These are phyloP conservation scores for Saccostrea echinata DNA, from an alignment of 1,140 invertebrate genomes.

Conservation along the genomic window DNA sequence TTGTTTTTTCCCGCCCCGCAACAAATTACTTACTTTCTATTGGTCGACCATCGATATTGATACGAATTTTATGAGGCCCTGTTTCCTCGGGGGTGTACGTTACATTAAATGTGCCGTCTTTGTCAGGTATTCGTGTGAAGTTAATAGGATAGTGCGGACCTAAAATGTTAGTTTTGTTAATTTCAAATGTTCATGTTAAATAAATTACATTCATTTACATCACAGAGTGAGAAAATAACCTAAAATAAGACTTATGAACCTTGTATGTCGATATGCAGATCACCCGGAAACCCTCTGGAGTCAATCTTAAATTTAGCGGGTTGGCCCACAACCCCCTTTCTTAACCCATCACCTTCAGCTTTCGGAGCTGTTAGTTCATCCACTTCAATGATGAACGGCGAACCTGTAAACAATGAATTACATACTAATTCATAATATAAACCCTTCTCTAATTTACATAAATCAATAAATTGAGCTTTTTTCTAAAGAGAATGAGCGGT, in stretches of 20 bases:
- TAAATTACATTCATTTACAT: neutral
- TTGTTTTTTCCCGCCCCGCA: neutral
- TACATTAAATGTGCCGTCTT: constrained; percentile 83
- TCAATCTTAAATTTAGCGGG: constrained; percentile 80
- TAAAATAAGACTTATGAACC: constrained; percentile 63
- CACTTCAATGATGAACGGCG: constrained; percentile 75
- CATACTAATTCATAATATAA: too few species aligned
- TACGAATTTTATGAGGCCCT: constrained; percentile 86
- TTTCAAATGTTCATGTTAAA: neutral
- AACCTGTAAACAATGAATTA: constrained; percentile 63
- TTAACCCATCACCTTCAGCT: constrained; percentile 76
- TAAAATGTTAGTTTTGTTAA: constrained; percentile 53
- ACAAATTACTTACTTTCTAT: constrained; percentile 70
- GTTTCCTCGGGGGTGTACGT: constrained; percentile 86
- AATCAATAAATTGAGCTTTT: too few species aligned
- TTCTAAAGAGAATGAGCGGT: too few species aligned
- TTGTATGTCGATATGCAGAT: constrained; percentile 73
- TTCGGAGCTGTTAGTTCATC: constrained; percentile 70
- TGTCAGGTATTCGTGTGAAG: constrained; percentile 81
- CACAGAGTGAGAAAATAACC: neutral
- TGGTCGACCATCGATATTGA: constrained; percentile 86
- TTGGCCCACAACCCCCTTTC: constrained; percentile 70
- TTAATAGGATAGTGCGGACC: constrained; percentile 86
- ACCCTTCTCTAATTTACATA: too few species aligned
- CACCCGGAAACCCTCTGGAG: constrained; percentile 78